Conservation (phyloP, 2,113 vertebrate species). For the Strigops habroptila region DNA sequence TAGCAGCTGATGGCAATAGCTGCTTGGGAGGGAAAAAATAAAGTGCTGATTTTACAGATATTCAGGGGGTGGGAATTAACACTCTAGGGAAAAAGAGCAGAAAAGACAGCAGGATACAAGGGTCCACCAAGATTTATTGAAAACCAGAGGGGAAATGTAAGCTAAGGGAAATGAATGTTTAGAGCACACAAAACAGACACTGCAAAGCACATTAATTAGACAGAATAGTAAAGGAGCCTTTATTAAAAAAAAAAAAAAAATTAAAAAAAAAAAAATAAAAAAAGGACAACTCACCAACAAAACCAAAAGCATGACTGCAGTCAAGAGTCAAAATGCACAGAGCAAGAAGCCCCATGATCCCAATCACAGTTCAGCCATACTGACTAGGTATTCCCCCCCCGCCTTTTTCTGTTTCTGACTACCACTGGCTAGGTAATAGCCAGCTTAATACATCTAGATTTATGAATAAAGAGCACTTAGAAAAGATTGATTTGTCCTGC, state of each 20-base stretch:
- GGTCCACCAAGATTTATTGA: constrained; percentile 55
- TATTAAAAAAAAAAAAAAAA: not conserved
- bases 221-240: not conserved
- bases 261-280: not conserved
- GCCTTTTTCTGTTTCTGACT: constrained; percentile 9
- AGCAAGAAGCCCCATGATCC: not conserved
- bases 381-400: not conserved
- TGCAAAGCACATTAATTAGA: not conserved
- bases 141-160: constrained; percentile 34
- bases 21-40: constrained; percentile 42
- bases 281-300: not conserved
- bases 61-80: constrained; percentile 26
- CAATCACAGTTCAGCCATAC: not conserved
- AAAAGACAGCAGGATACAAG: constrained; percentile 40
- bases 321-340: not conserved
- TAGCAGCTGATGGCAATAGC: constrained; percentile 63
- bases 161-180: constrained; percentile 17
- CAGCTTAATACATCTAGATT: constrained; percentile 53
- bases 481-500: constrained; percentile 48
- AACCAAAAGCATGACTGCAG: not conserved
- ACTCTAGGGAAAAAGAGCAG: constrained; percentile 59
- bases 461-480: constrained; percentile 57
- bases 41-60: constrained; percentile 70
- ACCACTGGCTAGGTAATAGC: constrained; percentile 46
- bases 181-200: not conserved